A percentile compares a stretch with the other conserved stretches of the same genome.
phyloP scores from a whole-genome alignment of 2,113 vertebrate species.

The Chaetura pelagica region DNA sequence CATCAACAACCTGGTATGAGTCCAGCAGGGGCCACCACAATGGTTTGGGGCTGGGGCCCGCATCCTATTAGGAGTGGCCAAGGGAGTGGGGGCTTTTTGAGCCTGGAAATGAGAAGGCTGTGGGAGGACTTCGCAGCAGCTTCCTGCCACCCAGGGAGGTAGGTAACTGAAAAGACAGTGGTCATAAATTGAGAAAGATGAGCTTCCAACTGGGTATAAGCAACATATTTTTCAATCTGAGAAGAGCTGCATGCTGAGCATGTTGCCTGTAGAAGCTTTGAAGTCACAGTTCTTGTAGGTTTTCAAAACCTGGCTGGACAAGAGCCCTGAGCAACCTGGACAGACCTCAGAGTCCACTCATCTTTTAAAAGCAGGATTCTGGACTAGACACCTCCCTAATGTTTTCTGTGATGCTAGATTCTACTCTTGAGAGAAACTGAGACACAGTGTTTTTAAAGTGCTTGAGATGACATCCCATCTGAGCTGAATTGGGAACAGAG shows the following conservation, averaged over 20 bases:
- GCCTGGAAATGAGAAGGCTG: neutral
- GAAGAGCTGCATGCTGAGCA: neutral
- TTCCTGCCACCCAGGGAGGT: neutral
- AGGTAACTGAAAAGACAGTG: neutral
- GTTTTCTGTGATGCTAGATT: neutral
- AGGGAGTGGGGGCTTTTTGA: neutral
- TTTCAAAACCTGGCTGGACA: neutral
- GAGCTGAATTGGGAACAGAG: constrained; percentile 62
- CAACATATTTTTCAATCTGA: neutral
- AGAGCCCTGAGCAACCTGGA: neutral
- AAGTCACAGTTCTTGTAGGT: neutral
- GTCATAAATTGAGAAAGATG: neutral
- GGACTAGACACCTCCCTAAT: neutral
- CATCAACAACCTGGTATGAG: rapidly evolving
- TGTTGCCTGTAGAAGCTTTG: neutral
- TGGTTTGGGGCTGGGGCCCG: neutral
- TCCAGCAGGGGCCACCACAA: neutral
- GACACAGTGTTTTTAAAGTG: neutral
- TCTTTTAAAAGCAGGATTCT: neutral
- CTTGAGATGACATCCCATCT: constrained; percentile 48
- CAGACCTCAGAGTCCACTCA: neutral
- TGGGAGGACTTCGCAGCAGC: neutral
- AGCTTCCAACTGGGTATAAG: neutral
- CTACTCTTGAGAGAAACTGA: neutral
- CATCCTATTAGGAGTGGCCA: neutral